Conservation (phyloP, 2,888 invertebrate genomes). For the Pterostichus madidus region DNA sequence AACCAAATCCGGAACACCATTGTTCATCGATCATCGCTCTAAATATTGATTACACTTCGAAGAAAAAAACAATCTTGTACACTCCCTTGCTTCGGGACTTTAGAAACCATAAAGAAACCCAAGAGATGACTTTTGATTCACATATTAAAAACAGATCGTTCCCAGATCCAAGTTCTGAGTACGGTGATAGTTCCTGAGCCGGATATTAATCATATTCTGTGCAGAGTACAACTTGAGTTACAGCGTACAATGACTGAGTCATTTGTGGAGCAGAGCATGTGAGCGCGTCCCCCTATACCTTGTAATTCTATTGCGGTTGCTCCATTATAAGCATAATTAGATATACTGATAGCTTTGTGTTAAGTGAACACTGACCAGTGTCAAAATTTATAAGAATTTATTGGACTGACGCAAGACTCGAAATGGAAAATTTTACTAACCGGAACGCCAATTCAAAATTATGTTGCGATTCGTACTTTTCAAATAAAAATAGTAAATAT, state of each 20-base stretch:
- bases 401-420: slow-evolving; percentile 15
- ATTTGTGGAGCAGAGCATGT: slow-evolving; percentile 24
- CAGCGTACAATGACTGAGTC: slow-evolving; percentile 23
- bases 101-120: too few species aligned
- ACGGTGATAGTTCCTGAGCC: slow-evolving; percentile 26
- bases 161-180: slow-evolving; percentile 20
- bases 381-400: slow-evolving; percentile 24
- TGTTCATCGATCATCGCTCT: too few species aligned
- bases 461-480: too few species aligned
- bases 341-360: slow-evolving; percentile 26
- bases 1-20: too few species aligned
- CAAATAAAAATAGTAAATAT: too few species aligned
- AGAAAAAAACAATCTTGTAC: too few species aligned
- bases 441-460: too few species aligned
- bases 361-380: neutral
- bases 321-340: slow-evolving; percentile 35
- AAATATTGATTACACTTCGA: too few species aligned
- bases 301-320: slow-evolving; percentile 21
- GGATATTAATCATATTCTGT: slow-evolving; percentile 20
- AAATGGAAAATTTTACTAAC: too few species aligned
- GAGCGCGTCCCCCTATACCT: neutral
- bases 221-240: slow-evolving; percentile 8
- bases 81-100: too few species aligned
- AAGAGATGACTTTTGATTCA: too few species aligned
- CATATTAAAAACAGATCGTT: neutral